phyloP scores from a whole-genome alignment of 2,797 vertebrate genomes.

The Cirrhinus molitorella region DNA sequence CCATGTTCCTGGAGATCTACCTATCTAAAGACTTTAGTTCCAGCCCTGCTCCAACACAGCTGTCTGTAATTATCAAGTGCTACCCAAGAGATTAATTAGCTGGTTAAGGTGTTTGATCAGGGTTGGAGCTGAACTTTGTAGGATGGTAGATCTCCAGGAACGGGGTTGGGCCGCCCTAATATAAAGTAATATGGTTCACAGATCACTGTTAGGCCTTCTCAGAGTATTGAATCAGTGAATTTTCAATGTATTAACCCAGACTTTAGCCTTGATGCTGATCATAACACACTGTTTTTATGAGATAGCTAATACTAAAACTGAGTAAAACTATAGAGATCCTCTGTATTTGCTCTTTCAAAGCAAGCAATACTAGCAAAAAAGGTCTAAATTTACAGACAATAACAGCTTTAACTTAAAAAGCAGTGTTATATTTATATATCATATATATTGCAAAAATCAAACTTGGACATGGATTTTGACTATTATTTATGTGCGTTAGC shows the following conservation, averaged over 20 bases:
- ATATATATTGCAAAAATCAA: neutral
- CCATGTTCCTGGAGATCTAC: too few relatives aligned
- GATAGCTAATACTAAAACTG: neutral
- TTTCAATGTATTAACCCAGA: neutral
- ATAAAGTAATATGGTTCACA: neutral
- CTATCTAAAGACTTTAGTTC: too few relatives aligned
- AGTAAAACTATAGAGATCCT: neutral
- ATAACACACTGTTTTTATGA: neutral
- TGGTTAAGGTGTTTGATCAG: too few relatives aligned
- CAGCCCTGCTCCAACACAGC: too few relatives aligned
- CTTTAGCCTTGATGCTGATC: slow-evolving; percentile 10
- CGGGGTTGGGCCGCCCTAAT: too few relatives aligned
- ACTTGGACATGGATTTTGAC: neutral
- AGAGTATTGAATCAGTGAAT: neutral
- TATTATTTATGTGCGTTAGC: slow-evolving; percentile 16
- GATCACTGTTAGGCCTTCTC: neutral
- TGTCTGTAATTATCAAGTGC: too few relatives aligned
- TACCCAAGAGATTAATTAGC: too few relatives aligned
- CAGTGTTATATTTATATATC: neutral
- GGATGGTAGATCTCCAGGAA: too few relatives aligned
- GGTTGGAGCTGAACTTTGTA: too few relatives aligned
- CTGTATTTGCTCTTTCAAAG: neutral
- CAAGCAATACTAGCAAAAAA: neutral
- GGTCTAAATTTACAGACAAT: neutral
- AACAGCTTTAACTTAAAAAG: neutral